Evolutionary conservation across 2,888 invertebrate species (phyloP).

Genomic region (Empis stercorea): DNA sequence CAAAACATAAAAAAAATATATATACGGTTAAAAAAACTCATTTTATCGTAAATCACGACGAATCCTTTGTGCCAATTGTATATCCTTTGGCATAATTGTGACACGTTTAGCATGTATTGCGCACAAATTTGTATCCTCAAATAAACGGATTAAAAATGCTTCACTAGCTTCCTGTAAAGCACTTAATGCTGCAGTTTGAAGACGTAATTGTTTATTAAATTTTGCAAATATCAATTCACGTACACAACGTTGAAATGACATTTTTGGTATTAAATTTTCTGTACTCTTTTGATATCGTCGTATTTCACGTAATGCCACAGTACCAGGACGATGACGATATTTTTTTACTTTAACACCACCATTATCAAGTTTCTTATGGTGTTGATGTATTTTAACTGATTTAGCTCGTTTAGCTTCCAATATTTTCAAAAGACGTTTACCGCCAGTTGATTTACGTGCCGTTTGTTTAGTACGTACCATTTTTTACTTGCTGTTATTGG

Average conservation of each 20-base stretch:
- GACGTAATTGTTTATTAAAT: conserved; percentile 70
- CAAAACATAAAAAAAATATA: too few relatives aligned
- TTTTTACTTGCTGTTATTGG: too few relatives aligned
- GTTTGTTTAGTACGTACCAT: conserved; percentile 94
- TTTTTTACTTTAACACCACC: conserved; percentile 63
- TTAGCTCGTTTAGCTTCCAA: conserved; percentile 52
- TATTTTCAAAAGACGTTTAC: conserved; percentile 45
- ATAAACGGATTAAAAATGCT: conserved; percentile 79
- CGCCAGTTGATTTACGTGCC: conserved; percentile 85
- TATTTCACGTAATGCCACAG: conserved; percentile 86
- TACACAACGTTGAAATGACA: conserved; percentile 83
- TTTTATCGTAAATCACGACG: not conserved
- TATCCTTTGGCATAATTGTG: conserved; percentile 92
- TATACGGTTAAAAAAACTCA: too few relatives aligned
- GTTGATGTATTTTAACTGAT: too few relatives aligned
- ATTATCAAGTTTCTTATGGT: conserved; percentile 70
- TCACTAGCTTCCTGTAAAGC: conserved; percentile 76
- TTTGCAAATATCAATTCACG: conserved; percentile 87
- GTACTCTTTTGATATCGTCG: conserved; percentile 88
- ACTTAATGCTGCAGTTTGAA: conserved; percentile 81
- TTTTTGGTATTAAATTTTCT: conserved; percentile 69
- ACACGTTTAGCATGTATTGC: conserved; percentile 91
- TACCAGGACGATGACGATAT: conserved; percentile 86
- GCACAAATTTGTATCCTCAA: conserved; percentile 92
- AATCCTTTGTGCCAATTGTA: not conserved